Evolutionary conservation across 2,113 vertebrate species (phyloP), one percentile per base, ranked within the genome.

Genomic region (Callipepla squamata): DNA sequence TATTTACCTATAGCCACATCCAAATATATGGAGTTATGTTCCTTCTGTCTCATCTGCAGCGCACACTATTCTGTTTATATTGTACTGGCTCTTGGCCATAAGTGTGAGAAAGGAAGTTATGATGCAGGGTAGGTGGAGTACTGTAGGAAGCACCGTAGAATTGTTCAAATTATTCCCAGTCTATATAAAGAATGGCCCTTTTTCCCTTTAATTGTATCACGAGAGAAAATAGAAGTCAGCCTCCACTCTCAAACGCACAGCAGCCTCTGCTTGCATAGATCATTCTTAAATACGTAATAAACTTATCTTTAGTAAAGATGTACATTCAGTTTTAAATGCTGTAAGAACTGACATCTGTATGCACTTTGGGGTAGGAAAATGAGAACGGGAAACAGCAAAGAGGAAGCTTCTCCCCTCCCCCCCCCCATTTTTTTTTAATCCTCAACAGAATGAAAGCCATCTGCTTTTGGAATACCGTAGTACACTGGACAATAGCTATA

Each of bases 51-150:
- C 72, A 38, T 55, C 75, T 36, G 7, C 67, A 4, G 1, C 80
- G 75, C 55, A 92, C 77, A 67, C 72, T 58, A 34, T 44, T 34
- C 34, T 25, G 0, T 73, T 85, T 96, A 82, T 73, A 92, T 55
- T 94, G 73, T n/a, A 77, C 93, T 90, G 93, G 91, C 89, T 91
- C 89, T 93, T 77, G 93, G 94, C 95, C 94, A 95, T 68, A 81
- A 93, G 82, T 51, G 68, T 2, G 4, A 68, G 94, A 95, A 93
- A 80, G 94, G 94, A 96, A 93, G 92, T 87, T 93, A 88, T 90
- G 91, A 96, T 93, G 92, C 86, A 85, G 91, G 42, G 85, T 96
- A 93, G 96, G 94, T 93, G 96, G 91, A 93, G 94, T 85, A 68
- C n/a, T 73, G 74, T 68, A 92, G 94, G 93, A 97, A 97, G 88